These are phyloP conservation scores for Apostichopus parvimensis DNA, from an alignment of 35 echinoderm and acorn worm species.

Conservation along the genomic window DNA sequence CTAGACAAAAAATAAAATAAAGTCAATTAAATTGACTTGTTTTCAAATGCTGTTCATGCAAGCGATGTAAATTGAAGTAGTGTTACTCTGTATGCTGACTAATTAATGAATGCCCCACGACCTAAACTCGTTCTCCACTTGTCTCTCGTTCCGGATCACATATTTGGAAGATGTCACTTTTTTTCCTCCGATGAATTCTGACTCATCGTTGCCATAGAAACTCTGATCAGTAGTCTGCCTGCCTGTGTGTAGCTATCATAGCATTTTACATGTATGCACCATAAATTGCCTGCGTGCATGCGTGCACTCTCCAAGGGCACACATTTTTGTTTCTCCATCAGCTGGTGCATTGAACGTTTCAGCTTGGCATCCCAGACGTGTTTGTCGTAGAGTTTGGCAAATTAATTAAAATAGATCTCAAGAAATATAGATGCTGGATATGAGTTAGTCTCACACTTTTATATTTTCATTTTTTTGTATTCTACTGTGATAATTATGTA, in stretches of 20 bases:
- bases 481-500: too few species aligned
- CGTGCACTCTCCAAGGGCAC: background rate
- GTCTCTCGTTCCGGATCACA: background rate
- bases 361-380: background rate
- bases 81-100: background rate
- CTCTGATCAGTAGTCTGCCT: background rate
- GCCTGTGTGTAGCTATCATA: background rate
- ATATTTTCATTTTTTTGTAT: too few species aligned
- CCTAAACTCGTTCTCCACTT: background rate
- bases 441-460: too few species aligned
- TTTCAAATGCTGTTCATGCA: too few species aligned
- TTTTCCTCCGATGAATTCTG: background rate
- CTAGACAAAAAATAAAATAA: too few species aligned
- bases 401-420: background rate
- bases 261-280: background rate
- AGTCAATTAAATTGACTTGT: too few species aligned
- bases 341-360: background rate
- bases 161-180: background rate
- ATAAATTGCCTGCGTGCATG: too few species aligned
- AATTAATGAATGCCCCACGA: background rate
- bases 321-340: background rate
- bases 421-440: background rate
- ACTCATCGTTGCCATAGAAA: background rate
- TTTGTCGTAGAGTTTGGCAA: background rate
- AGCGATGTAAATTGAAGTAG: too few species aligned